Conservation (phyloP, 2,113 vertebrate species). For the Bostrychus sinensis region DNA sequence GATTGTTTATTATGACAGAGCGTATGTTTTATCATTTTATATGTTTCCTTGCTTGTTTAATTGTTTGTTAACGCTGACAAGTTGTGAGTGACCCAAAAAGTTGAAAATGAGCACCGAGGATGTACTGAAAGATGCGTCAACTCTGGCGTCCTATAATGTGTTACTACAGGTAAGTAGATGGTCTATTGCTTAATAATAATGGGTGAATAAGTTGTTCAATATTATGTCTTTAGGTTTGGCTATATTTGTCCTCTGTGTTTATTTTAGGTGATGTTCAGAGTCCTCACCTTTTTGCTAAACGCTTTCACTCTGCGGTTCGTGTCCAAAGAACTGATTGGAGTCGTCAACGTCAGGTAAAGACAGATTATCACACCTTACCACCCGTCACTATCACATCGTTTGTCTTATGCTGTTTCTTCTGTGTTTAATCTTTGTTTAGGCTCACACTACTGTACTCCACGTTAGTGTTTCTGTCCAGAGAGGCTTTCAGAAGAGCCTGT, state of each 20-base stretch:
- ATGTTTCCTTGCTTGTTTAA: too few relatives aligned
- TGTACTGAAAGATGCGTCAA: conserved; percentile 71
- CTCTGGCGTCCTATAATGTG: conserved; percentile 79
- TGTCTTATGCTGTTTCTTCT: neutral
- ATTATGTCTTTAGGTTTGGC: too few relatives aligned
- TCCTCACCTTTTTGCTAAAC: conserved; percentile 90
- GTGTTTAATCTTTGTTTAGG: conserved; percentile 67
- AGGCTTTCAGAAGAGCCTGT: conserved; percentile 95
- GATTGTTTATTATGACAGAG: too few relatives aligned
- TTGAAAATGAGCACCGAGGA: conserved; percentile 77
- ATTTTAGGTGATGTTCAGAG: conserved; percentile 88
- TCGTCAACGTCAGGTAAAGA: conserved; percentile 92
- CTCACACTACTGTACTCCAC: conserved; percentile 93
- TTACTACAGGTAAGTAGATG: conserved; percentile 74
- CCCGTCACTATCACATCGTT: neutral
- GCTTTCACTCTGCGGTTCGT: conserved; percentile 94
- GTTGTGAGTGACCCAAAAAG: neutral
- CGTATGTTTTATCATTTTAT: too few relatives aligned
- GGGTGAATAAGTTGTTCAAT: neutral
- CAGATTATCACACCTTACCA: neutral
- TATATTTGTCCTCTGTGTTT: neutral
- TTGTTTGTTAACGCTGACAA: neutral
- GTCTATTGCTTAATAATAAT: neutral
- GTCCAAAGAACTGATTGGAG: conserved; percentile 89
- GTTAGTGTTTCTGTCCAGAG: conserved; percentile 90